A percentile compares a stretch with the other conserved stretches of the same genome.
Evolutionary conservation across 1,140 invertebrate species (phyloP).

Genomic region (Aphelinus certus): DNA sequence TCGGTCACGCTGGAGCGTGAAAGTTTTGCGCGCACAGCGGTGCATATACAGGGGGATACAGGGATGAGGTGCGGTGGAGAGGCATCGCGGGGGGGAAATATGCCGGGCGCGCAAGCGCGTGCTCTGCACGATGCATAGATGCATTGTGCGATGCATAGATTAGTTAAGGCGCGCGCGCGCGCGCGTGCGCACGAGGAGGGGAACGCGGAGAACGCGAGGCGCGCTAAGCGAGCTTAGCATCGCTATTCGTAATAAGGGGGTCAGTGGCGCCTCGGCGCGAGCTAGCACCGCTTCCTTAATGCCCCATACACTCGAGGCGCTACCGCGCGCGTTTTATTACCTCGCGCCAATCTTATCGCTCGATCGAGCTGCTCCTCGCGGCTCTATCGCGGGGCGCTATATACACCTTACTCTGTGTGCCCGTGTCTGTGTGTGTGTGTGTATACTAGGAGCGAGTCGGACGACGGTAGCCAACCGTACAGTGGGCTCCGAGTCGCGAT

Average conservation of each 20-base stretch:
- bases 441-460: no score
- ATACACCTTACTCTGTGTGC: no score
- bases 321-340: no score
- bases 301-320: no score
- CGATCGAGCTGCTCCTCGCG: no score
- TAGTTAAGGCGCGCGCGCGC: neutral
- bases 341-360: no score
- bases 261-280: neutral
- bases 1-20: neutral
- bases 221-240: no score
- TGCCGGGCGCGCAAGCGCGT: neutral
- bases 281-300: no score
- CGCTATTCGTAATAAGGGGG: slow-evolving; percentile 23
- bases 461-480: no score
- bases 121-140: neutral
- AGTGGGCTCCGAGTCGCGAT: no score
- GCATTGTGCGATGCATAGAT: slow-evolving; percentile 20
- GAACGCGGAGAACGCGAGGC: neutral
- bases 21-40: neutral
- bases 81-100: neutral
- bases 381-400: no score
- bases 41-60: neutral
- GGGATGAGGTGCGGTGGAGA: neutral
- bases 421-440: no score
- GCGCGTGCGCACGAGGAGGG: neutral